Percentiles rank a stretch among this genome's conserved stretches.
Conservation (phyloP, 2,113 vertebrate species). For the Urocitellus parryii region DNA sequence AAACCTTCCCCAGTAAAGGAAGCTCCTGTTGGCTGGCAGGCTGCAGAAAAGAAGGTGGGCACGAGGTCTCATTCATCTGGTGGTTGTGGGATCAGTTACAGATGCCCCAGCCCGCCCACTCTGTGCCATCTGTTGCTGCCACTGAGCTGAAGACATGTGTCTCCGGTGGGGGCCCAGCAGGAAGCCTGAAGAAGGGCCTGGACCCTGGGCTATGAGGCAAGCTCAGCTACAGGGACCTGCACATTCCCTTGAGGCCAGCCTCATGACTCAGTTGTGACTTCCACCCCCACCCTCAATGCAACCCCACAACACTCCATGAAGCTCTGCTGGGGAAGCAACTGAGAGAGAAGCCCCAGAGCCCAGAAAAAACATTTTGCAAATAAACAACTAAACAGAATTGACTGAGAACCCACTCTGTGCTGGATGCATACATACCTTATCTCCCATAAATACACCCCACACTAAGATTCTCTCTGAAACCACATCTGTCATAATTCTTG, state of each 20-base stretch:
- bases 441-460: neutral
- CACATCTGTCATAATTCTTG: neutral
- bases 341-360: neutral
- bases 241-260: neutral
- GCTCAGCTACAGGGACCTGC: neutral
- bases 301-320: neutral
- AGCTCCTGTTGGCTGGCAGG: conserved; percentile 67
- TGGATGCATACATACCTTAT: neutral
- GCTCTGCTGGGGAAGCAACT: neutral
- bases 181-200: conserved; percentile 83
- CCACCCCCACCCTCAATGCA: neutral
- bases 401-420: neutral
- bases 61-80: conserved; percentile 87
- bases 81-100: conserved; percentile 87
- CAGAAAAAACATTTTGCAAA: neutral
- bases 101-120: conserved; percentile 89
- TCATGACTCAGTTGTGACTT: neutral
- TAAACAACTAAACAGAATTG: neutral
- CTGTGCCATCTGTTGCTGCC: conserved; percentile 89
- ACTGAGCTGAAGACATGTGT: conserved; percentile 83
- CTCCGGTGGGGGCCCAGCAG: conserved; percentile 85
- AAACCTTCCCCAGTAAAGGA: conserved; percentile 73
- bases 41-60: conserved; percentile 72
- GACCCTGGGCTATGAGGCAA: neutral
- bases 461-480: conserved; percentile 3